These are phyloP conservation scores for Pinctada fucata DNA, from an alignment of 2,888 invertebrate species.

Conservation along the genomic window DNA sequence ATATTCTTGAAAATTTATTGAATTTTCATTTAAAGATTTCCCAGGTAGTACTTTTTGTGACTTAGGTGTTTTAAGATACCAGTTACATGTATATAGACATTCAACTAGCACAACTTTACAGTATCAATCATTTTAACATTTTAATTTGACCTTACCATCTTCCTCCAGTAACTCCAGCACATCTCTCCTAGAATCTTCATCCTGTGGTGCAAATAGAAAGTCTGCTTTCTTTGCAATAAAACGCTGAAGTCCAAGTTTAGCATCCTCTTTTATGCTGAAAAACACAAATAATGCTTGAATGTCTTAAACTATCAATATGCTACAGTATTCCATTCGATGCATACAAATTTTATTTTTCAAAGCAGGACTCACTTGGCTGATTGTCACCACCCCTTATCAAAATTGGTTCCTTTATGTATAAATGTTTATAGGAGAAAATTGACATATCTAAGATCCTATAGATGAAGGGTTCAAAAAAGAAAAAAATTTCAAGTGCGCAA, in stretches of 20 bases:
- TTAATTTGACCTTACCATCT: constrained; percentile 41
- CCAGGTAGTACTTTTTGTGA: too few species aligned
- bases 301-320: neutral
- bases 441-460: too few species aligned
- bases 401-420: too few species aligned
- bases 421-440: too few species aligned
- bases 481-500: too few species aligned
- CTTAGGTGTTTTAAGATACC: too few species aligned
- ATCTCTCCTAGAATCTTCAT: constrained; percentile 33
- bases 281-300: neutral
- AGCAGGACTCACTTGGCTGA: neutral
- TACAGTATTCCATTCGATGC: neutral
- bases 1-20: too few species aligned
- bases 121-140: too few species aligned
- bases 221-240: constrained; percentile 91
- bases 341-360: neutral
- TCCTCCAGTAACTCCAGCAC: constrained; percentile 31
- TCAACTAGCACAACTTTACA: too few species aligned
- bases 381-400: neutral
- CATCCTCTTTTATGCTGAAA: constrained; percentile 55
- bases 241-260: constrained; percentile 85
- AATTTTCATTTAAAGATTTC: too few species aligned
- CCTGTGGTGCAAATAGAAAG: constrained; percentile 81
- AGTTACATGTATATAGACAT: too few species aligned
- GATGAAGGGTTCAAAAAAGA: too few species aligned